These are phyloP conservation scores for Chinchilla lanigera DNA, from an alignment of 2,113 vertebrate genomes.

Conservation along the genomic window DNA sequence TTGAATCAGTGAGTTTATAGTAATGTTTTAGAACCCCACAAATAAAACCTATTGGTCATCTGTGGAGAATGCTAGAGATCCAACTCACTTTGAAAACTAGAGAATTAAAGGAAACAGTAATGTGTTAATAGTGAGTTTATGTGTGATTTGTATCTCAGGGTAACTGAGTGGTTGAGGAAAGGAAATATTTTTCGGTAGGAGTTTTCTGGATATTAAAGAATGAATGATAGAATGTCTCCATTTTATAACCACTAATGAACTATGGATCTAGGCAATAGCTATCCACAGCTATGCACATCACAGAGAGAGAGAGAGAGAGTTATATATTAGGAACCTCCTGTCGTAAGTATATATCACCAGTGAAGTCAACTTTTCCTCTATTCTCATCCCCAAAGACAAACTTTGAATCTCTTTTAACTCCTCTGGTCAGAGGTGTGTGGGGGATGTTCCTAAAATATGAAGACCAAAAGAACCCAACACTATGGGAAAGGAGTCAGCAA, in stretches of 20 bases:
- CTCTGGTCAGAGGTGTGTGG: neutral
- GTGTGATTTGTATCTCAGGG: neutral
- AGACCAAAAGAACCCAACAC: neutral
- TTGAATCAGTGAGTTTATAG: constrained; percentile 54
- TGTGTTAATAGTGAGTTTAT: neutral
- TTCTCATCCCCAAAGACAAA: neutral
- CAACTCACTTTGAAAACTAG: constrained; percentile 52
- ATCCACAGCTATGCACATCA: neutral
- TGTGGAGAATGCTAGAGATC: constrained; percentile 40
- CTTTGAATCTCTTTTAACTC: constrained; percentile 17
- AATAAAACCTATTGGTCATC: neutral
- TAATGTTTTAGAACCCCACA: neutral
- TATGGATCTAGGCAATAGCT: neutral
- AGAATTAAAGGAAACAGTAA: constrained; percentile 38
- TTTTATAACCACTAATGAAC: neutral
- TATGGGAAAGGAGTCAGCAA: neutral
- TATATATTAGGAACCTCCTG: constrained; percentile 21
- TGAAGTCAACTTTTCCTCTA: neutral
- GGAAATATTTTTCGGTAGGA: constrained; percentile 15
- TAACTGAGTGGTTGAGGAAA: constrained; percentile 33
- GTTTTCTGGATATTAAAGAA: constrained; percentile 53
- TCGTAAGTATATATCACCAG: neutral
- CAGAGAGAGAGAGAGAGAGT: neutral
- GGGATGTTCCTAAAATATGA: neutral
- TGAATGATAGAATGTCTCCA: neutral